These are phyloP conservation scores for Triops longicaudatus DNA, from an alignment of 1,140 invertebrate genomes.

Conservation along the genomic window DNA sequence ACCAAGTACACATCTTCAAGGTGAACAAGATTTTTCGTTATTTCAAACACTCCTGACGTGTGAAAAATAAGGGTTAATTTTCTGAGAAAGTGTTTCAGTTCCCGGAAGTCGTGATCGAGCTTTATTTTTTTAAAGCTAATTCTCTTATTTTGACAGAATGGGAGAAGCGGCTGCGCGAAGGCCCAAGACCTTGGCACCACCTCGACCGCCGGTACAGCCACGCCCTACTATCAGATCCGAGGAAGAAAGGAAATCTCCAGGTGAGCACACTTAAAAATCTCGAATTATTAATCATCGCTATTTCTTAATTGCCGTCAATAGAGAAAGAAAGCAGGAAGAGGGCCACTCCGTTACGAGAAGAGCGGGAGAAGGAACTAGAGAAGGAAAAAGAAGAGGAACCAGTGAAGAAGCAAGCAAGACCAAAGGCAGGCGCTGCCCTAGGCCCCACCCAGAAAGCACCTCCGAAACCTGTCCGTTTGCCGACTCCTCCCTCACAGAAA, in stretches of 20 bases:
- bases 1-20: constrained; percentile 42
- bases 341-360: background rate
- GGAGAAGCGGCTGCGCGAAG: background rate
- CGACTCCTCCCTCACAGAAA: background rate
- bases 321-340: constrained; percentile 14
- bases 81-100: background rate
- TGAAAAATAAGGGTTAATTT: background rate
- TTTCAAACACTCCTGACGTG: too few relatives aligned
- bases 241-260: background rate
- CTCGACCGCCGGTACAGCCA: background rate
- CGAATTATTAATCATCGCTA: too few relatives aligned
- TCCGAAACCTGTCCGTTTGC: background rate
- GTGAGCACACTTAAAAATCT: background rate
- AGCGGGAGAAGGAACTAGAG: constrained; percentile 14
- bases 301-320: background rate
- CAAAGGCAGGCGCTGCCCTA: background rate
- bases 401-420: constrained; percentile 21
- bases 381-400: constrained; percentile 19
- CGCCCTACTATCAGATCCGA: background rate
- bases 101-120: background rate
- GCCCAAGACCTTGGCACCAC: background rate
- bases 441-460: background rate
- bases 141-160: background rate
- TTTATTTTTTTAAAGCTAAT: background rate
- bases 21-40: background rate